Percentiles rank a stretch among this genome's conserved stretches.
These are phyloP conservation scores for Nothoprocta pentlandii DNA, from an alignment of 2,113 vertebrate genomes.

Conservation along the genomic window DNA sequence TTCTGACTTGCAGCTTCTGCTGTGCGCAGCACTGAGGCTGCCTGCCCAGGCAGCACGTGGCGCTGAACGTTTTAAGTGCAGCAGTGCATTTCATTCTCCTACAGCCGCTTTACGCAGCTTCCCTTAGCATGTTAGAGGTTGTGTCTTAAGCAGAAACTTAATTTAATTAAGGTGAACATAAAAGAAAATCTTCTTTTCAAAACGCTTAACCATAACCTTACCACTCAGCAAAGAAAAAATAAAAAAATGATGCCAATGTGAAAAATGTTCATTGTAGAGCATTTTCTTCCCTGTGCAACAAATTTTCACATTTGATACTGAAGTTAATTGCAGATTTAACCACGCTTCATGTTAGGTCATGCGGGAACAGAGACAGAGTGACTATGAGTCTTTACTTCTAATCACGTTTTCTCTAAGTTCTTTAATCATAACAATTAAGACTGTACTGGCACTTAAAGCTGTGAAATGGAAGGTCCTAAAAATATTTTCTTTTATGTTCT, in stretches of 20 bases:
- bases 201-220: background rate
- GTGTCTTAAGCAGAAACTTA: constrained; percentile 68
- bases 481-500: constrained; percentile 87
- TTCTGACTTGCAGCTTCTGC: constrained; percentile 83
- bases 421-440: constrained; percentile 56
- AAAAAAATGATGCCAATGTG: background rate
- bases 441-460: constrained; percentile 45
- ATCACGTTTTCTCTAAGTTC: constrained; percentile 54
- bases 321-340: constrained; percentile 46
- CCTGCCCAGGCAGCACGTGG: constrained; percentile 57
- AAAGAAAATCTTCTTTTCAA: constrained; percentile 77
- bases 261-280: background rate
- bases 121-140: constrained; percentile 78
- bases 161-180: constrained; percentile 82
- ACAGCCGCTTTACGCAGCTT: constrained; percentile 77
- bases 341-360: background rate
- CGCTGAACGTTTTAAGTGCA: constrained; percentile 54
- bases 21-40: constrained; percentile 69
- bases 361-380: background rate
- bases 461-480: constrained; percentile 59
- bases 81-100: constrained; percentile 66
- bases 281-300: background rate
- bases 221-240: background rate
- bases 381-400: background rate
- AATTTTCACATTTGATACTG: background rate